Conservation (phyloP, 2,888 invertebrate genomes). For the Nemotelus nigrinus region DNA sequence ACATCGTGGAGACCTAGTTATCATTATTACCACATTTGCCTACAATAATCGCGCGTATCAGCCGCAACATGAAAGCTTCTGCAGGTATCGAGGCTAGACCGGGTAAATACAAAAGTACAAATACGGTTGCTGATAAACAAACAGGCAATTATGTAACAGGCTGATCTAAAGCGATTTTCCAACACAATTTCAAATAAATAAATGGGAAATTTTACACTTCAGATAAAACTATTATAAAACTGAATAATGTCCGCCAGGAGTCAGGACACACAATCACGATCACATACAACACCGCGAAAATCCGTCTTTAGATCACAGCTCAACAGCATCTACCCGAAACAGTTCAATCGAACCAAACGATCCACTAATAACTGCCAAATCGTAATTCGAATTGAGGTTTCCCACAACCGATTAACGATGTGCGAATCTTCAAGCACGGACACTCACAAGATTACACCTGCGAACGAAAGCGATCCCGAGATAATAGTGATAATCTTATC, state of each 20-base stretch:
- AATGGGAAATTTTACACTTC: neutral
- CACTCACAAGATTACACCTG: constrained; percentile 40
- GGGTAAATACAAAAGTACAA: neutral
- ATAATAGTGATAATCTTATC: constrained; percentile 44
- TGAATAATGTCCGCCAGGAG: neutral
- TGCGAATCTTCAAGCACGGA: constrained; percentile 8
- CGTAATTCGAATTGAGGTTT: constrained; percentile 4
- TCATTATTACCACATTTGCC: neutral
- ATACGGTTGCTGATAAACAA: constrained; percentile 9
- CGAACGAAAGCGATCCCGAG: constrained; percentile 29
- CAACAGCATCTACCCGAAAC: neutral
- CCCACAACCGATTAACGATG: neutral
- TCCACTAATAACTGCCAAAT: neutral
- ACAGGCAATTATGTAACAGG: constrained; percentile 14
- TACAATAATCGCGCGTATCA: constrained; percentile 16
- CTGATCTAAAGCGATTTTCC: constrained; percentile 32
- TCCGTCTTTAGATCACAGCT: neutral
- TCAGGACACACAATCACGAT: no score
- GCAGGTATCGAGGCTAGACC: neutral
- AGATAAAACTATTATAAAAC: neutral
- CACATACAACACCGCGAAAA: no score
- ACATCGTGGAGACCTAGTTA: no score
- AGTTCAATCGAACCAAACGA: neutral
- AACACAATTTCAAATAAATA: neutral
- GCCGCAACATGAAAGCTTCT: constrained; percentile 1